A percentile compares a stretch with the other conserved stretches of the same genome.
Conservation (phyloP, 2,888 invertebrate genomes). For the Drosophila suboccidentalis region DNA sequence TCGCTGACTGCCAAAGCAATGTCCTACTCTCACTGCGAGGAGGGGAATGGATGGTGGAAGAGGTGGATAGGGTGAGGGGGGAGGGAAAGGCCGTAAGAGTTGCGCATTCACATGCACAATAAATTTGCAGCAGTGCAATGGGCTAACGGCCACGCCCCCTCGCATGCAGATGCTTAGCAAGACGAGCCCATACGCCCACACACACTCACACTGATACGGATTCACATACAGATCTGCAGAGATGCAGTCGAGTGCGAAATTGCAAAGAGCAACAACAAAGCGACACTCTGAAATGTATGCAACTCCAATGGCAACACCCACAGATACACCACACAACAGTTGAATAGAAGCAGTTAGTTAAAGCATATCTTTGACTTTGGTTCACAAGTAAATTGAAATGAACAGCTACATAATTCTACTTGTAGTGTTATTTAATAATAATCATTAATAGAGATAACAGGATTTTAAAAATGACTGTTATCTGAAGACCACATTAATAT, state of each 20-base stretch:
- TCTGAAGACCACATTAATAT: background rate
- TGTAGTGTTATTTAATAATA: no score
- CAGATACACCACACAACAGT: slow-evolving; percentile 20
- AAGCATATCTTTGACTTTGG: no score
- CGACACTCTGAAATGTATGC: slow-evolving; percentile 59
- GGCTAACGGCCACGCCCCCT: slow-evolving; percentile 57
- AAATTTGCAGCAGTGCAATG: slow-evolving; percentile 71
- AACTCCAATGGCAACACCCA: slow-evolving; percentile 23
- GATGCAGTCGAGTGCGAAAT: slow-evolving; percentile 77
- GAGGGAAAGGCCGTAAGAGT: background rate
- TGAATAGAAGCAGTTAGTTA: slow-evolving; percentile 6
- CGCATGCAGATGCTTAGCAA: slow-evolving; percentile 56
- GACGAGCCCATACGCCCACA: slow-evolving; percentile 31
- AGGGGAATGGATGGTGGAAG: no score
- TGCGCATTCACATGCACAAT: slow-evolving; percentile 69
- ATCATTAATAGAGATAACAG: no score
- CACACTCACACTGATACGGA: slow-evolving; percentile 24
- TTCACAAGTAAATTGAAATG: no score
- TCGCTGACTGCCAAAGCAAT: slow-evolving; percentile 65
- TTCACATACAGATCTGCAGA: slow-evolving; percentile 57
- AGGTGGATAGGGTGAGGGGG: background rate
- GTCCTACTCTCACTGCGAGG: slow-evolving; percentile 14
- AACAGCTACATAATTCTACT: no score
- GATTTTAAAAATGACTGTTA: background rate
- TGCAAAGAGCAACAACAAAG: slow-evolving; percentile 66